phyloP scores from a whole-genome alignment of 2,113 vertebrate genomes.

The Arenaria interpres region DNA sequence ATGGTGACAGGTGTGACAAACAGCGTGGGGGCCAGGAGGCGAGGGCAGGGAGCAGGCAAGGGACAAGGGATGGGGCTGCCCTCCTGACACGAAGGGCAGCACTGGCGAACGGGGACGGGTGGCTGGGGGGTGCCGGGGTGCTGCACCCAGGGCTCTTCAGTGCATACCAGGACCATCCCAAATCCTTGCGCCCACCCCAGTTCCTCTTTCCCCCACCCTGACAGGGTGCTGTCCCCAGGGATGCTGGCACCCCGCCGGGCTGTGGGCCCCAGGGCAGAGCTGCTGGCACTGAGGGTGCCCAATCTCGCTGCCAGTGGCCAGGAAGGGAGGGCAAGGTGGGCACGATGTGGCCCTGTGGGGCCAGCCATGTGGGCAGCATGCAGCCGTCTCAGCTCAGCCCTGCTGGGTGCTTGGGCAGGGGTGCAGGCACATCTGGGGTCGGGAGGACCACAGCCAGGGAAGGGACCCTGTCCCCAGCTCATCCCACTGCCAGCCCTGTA shows the following conservation, averaged over 20 bases:
- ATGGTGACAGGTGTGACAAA: conserved; percentile 56
- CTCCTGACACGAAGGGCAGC: not conserved
- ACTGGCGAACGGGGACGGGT: not conserved
- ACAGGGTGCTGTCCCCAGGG: not conserved
- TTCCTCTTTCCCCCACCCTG: rapidly evolving
- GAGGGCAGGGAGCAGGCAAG: not conserved
- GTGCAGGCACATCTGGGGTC: not conserved
- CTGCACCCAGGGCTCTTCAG: not conserved
- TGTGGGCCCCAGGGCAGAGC: not conserved
- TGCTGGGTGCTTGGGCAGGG: not conserved
- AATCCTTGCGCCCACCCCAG: not conserved
- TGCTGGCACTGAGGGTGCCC: not conserved
- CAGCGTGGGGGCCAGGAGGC: not conserved
- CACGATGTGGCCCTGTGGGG: not conserved
- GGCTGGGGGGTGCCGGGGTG: rapidly evolving
- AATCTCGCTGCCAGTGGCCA: rapidly evolving
- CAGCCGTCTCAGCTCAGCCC: not conserved
- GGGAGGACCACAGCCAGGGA: not conserved
- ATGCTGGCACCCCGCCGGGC: rapidly evolving
- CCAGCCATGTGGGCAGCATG: rapidly evolving
- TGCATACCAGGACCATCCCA: not conserved
- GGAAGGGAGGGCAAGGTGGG: not conserved
- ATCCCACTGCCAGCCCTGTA: not conserved
- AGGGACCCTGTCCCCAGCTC: rapidly evolving
- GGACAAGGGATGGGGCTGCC: not conserved